A percentile compares a stretch with the other conserved stretches of the same genome.
Conservation (phyloP, 2,888 invertebrate genomes). For the Oligia fasciuncula region DNA sequence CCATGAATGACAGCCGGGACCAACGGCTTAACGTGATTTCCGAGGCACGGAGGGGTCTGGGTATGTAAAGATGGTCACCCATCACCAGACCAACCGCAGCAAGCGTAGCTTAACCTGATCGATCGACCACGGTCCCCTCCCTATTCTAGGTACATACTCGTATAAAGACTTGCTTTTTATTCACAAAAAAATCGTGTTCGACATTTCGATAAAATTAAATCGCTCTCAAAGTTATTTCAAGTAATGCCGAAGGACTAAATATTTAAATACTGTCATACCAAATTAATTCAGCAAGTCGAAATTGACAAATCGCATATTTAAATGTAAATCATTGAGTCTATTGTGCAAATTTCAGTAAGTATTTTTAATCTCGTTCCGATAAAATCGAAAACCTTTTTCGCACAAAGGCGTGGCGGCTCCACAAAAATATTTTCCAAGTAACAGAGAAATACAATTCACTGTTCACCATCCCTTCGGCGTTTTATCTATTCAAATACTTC, state of each 20-base stretch:
- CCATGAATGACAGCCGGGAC: no score
- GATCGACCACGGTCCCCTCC: no score
- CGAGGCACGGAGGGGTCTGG: no score
- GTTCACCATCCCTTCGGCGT: conserved; percentile 30
- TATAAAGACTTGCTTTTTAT: background rate
- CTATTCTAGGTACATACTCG: no score
- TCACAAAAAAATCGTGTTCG: background rate
- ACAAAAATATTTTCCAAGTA: conserved; percentile 34
- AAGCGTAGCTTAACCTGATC: no score
- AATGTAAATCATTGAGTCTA: conserved; percentile 32
- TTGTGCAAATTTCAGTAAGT: conserved; percentile 31
- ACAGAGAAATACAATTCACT: conserved; percentile 40
- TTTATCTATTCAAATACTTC: conserved; percentile 60
- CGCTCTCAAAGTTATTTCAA: conserved; percentile 3
- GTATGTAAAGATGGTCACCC: no score
- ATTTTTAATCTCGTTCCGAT: conserved; percentile 39
- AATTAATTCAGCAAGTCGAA: conserved; percentile 29
- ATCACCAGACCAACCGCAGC: no score
- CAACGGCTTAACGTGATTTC: no score
- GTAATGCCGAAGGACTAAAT: background rate
- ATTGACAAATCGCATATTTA: conserved; percentile 34
- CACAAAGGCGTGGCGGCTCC: conserved; percentile 15
- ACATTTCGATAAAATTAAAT: conserved; percentile 1
- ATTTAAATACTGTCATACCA: conserved; percentile 22
- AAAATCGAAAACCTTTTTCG: conserved; percentile 34